Evolutionary conservation across 2,797 vertebrate species (phyloP).

Genomic region (Sternotherus odoratus): DNA sequence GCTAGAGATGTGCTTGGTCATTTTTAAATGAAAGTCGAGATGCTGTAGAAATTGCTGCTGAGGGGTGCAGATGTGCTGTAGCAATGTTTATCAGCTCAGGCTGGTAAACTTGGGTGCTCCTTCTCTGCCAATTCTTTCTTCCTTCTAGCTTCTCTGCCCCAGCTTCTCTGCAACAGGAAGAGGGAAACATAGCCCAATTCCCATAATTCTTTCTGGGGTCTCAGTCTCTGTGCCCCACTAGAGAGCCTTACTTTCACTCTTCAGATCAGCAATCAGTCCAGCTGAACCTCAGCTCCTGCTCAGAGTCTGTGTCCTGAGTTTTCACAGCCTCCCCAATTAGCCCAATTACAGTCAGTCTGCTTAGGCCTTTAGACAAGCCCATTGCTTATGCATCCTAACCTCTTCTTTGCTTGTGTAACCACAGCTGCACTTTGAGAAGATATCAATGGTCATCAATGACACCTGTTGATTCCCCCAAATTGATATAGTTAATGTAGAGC

Average conservation of each 20-base stretch:
- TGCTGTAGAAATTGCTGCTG: not conserved
- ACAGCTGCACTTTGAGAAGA: no score
- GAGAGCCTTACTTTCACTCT: not conserved
- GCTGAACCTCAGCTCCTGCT: not conserved
- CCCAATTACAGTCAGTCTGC: no score
- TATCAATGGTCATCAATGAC: no score
- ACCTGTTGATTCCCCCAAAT: not conserved
- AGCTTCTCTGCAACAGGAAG: not conserved
- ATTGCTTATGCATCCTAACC: no score
- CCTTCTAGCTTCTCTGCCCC: fast-evolving
- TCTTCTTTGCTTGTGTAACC: no score
- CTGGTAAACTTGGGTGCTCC: no score
- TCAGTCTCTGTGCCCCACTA: not conserved
- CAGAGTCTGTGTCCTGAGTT: no score
- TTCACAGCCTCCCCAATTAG: no score
- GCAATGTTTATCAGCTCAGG: not conserved
- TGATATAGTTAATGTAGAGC: not conserved
- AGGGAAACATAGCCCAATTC: not conserved
- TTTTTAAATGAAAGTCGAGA: not conserved
- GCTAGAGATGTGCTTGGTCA: not conserved
- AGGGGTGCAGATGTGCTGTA: not conserved
- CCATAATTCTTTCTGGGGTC: fast-evolving
- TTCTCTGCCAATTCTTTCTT: not conserved
- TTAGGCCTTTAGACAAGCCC: no score
- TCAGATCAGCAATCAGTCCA: not conserved